A percentile compares a stretch with the other conserved stretches of the same genome.
phyloP scores from a whole-genome alignment of 2,888 invertebrate genomes.

The Nasonia oneida region DNA sequence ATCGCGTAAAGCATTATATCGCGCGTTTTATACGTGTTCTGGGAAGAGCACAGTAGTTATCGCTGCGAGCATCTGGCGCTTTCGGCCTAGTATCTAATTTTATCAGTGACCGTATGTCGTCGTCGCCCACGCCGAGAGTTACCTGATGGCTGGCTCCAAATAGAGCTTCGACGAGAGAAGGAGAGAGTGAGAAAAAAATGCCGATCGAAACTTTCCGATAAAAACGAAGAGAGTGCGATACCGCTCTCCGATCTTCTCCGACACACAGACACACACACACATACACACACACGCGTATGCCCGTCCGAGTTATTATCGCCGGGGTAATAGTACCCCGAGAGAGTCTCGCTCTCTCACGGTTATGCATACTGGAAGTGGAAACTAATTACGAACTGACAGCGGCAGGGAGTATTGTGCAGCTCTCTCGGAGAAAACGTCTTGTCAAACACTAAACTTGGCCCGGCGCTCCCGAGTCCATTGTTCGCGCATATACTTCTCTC shows the following conservation, averaged over 20 bases:
- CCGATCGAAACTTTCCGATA: neutral
- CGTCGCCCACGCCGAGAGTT: no score
- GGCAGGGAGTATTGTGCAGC: conserved; percentile 64
- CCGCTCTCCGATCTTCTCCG: neutral
- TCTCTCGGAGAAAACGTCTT: conserved; percentile 65
- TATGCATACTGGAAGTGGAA: conserved; percentile 62
- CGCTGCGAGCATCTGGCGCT: neutral
- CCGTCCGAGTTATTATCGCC: conserved; percentile 17
- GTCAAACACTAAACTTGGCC: conserved; percentile 67
- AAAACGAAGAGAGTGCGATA: neutral
- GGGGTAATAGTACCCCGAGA: neutral
- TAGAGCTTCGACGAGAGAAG: neutral
- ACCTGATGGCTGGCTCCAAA: neutral
- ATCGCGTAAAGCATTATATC: neutral
- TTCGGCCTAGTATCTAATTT: conserved; percentile 8
- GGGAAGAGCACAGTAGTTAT: neutral
- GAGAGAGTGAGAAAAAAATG: neutral
- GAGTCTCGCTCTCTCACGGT: neutral
- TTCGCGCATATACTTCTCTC: conserved; percentile 45
- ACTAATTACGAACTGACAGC: conserved; percentile 70
- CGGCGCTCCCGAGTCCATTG: conserved; percentile 47
- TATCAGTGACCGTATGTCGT: neutral
- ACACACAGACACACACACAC: neutral
- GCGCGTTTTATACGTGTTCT: neutral
- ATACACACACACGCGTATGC: neutral